Evolutionary conservation across 2,113 vertebrate genomes (phyloP).

Genomic region (Illadopsis cleaveri): DNA sequence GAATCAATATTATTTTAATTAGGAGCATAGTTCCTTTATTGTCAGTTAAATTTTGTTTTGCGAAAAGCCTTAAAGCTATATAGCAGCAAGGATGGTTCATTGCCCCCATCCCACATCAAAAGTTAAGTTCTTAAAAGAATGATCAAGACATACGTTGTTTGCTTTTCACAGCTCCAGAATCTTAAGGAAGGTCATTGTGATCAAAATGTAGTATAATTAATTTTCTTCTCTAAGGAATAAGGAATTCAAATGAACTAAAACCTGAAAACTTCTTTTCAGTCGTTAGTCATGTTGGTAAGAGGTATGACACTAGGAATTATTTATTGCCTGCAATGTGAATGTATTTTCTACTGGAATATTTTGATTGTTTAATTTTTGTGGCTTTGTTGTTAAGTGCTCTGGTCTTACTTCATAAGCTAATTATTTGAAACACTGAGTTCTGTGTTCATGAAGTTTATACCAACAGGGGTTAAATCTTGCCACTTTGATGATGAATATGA

Average conservation of each 20-base stretch:
- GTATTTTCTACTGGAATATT: not conserved
- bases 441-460: not conserved
- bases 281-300: not conserved
- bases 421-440: not conserved
- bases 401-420: not conserved
- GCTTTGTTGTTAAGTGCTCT: not conserved
- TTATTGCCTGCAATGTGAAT: not conserved
- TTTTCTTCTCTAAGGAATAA: conserved; percentile 16
- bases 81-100: conserved; percentile 1
- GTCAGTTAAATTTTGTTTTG: conserved; percentile 49
- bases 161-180: not conserved
- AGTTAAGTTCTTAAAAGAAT: conserved; percentile 39
- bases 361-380: not conserved
- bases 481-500: not conserved
- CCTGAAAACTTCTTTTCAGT: not conserved
- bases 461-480: not conserved
- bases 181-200: not conserved
- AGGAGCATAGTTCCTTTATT: conserved; percentile 41
- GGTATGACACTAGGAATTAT: not conserved
- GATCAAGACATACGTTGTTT: not conserved
- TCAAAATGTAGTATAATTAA: conserved; percentile 37
- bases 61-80: conserved; percentile 33
- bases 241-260: conserved; percentile 27
- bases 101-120: not conserved
- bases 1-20: conserved; percentile 67